phyloP scores from a whole-genome alignment of 1,140 invertebrate genomes.

The Plodia interpunctella region DNA sequence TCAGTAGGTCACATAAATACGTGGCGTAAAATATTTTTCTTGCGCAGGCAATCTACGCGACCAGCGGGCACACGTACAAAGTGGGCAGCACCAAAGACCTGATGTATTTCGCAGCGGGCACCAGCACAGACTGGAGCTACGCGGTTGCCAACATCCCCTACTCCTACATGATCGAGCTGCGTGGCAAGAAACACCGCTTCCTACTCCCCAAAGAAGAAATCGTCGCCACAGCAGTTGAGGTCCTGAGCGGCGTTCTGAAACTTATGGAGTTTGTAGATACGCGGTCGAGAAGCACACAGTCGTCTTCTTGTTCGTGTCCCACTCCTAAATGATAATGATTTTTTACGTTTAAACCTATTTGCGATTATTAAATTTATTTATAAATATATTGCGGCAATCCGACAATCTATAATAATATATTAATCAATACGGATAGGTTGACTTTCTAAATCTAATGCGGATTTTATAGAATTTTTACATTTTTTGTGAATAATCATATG shows the following conservation, averaged over 20 bases:
- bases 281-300: conserved; percentile 28
- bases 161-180: conserved; percentile 84
- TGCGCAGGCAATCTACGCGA: conserved; percentile 49
- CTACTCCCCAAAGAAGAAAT: conserved; percentile 83
- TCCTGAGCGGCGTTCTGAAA: conserved; percentile 79
- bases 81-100: conserved; percentile 65
- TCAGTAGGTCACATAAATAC: too few species aligned
- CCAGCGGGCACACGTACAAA: conserved; percentile 54
- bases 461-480: too few species aligned
- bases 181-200: conserved; percentile 81
- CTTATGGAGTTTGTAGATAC: conserved; percentile 73
- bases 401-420: too few species aligned
- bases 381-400: too few species aligned
- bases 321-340: conserved; percentile 39
- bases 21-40: too few species aligned
- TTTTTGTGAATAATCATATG: too few species aligned
- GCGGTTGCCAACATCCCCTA: conserved; percentile 79
- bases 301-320: conserved; percentile 57
- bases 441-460: too few species aligned
- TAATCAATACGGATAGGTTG: too few species aligned
- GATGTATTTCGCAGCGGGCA: conserved; percentile 79
- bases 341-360: too few species aligned
- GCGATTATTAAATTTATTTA: too few species aligned
- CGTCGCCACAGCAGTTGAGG: conserved; percentile 79
- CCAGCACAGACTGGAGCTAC: conserved; percentile 84